Evolutionary conservation across 1,140 invertebrate species (phyloP), one percentile per base, ranked within the genome.

Genomic region (Oppia nitens): DNA sequence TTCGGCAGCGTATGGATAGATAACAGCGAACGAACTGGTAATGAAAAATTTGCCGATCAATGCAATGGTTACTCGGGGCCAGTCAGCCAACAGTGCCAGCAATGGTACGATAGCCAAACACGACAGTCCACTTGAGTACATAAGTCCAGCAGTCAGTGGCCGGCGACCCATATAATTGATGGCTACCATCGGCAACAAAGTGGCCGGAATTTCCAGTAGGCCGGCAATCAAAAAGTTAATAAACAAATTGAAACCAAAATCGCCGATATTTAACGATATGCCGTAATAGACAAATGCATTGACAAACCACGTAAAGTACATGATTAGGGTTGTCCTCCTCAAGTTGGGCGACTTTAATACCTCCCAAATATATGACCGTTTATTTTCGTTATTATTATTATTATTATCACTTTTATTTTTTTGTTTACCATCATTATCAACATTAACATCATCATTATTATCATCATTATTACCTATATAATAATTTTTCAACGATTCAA

Each of bases 1-100:
- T 72, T 94, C 88, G 1, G 87, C 86, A 0, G 87, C 88, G 68
- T 89, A 92, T 64, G 91, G 86, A 65, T 90, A 92, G 57, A 89
- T 81, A 4, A 88, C 82, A 32, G 84, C 84, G 72, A 91, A 92
- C 0, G 86, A 85, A 47, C 83, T 82, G 9, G 87, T 83, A 28
- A 90, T 85, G 61, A 84, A 81, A 40, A 87, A 78, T 71, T 89
- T 90, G 0, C 87, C 87, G 2, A 82, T 65, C 66, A 90, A 79
- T 23, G 79, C 78, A 48, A 80, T 75, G 4, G 76, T 73, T 3
- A 84, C 76, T 0, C 77, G 68, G 20, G 84, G 62, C 75, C 77
- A 81, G 17, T 50, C n/a, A n/a, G n/a, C n/a, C n/a, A n/a, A n/a
- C 25, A 14, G 20, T 17, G 12, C 45, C 29, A n/a, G 32, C n/a